phyloP scores from a whole-genome alignment of 2,888 invertebrate genomes.

The Zaprionus obscuricornis region DNA sequence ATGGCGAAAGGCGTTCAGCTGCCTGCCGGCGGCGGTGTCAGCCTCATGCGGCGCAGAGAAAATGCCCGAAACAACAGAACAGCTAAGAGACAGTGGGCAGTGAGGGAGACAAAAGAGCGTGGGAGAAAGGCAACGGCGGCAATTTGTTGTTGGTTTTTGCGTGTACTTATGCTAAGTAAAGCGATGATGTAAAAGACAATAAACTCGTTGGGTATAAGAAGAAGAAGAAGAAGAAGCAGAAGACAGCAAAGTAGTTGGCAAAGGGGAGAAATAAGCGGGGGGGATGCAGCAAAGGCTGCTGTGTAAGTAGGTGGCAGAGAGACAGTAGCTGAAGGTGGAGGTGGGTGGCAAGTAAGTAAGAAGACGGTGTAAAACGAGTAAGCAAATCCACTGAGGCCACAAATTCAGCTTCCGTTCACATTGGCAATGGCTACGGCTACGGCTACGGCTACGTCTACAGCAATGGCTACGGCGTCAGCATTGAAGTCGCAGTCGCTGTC shows the following conservation, averaged over 20 bases:
- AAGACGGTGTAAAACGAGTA: conserved; percentile 42
- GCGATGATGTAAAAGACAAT: conserved; percentile 79
- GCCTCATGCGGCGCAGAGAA: conserved; percentile 66
- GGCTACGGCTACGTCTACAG: too few relatives aligned
- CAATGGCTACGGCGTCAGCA: too few relatives aligned
- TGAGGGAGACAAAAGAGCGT: not conserved
- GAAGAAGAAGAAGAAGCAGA: too few relatives aligned
- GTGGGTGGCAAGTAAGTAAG: not conserved
- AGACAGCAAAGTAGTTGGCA: conserved; percentile 23
- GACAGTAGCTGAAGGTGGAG: too few relatives aligned
- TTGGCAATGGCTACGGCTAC: too few relatives aligned
- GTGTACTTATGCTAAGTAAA: conserved; percentile 75
- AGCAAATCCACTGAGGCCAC: conserved; percentile 65
- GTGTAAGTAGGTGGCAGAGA: too few relatives aligned
- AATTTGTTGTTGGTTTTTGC: conserved; percentile 62
- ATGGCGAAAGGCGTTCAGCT: conserved; percentile 73
- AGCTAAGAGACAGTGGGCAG: not conserved
- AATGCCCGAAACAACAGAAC: conserved; percentile 53
- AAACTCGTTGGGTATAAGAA: too few relatives aligned
- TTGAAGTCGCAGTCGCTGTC: too few relatives aligned
- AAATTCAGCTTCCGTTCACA: conserved; percentile 47
- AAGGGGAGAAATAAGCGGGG: not conserved
- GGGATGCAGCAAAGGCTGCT: conserved; percentile 3
- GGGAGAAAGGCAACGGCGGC: conserved; percentile 28
- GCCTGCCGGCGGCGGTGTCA: conserved; percentile 52